phyloP scores from a whole-genome alignment of 1,140 invertebrate species.

The Saxidomus purpurata region DNA sequence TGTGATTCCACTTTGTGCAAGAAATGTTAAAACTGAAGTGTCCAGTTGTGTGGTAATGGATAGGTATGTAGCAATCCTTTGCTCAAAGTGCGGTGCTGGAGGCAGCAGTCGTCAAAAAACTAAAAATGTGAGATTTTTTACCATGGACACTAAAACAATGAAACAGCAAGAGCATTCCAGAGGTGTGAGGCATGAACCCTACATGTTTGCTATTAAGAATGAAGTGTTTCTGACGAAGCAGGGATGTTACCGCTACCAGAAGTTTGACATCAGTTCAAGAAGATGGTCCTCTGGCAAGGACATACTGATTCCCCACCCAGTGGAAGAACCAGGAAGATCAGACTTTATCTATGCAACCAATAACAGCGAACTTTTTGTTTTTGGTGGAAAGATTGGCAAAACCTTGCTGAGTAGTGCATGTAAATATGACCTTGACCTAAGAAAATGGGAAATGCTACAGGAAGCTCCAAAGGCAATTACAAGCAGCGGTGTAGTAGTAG shows the following conservation, averaged over 20 bases:
- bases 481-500: conserved; percentile 69
- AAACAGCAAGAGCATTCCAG: conserved; percentile 67
- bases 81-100: conserved; percentile 69
- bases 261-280: conserved; percentile 69
- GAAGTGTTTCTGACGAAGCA: conserved; percentile 71
- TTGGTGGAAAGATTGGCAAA: conserved; percentile 75
- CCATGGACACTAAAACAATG: conserved; percentile 56
- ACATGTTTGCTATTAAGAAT: conserved; percentile 70
- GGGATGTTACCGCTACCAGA: conserved; percentile 69
- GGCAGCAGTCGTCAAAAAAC: conserved; percentile 52
- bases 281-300: conserved; percentile 65
- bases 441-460: conserved; percentile 72
- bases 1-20: conserved; percentile 70
- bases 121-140: conserved; percentile 59
- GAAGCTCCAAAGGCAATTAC: conserved; percentile 72
- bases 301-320: conserved; percentile 64
- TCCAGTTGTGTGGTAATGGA: conserved; percentile 60
- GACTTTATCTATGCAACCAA: conserved; percentile 69
- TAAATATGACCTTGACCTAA: conserved; percentile 69
- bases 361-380: conserved; percentile 74
- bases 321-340: conserved; percentile 61
- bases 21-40: conserved; percentile 71
- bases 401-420: conserved; percentile 64
- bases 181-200: conserved; percentile 65
- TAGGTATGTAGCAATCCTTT: conserved; percentile 74